Evolutionary conservation across 2,113 vertebrate genomes (phyloP).

Genomic region (Nettapus auritus): DNA sequence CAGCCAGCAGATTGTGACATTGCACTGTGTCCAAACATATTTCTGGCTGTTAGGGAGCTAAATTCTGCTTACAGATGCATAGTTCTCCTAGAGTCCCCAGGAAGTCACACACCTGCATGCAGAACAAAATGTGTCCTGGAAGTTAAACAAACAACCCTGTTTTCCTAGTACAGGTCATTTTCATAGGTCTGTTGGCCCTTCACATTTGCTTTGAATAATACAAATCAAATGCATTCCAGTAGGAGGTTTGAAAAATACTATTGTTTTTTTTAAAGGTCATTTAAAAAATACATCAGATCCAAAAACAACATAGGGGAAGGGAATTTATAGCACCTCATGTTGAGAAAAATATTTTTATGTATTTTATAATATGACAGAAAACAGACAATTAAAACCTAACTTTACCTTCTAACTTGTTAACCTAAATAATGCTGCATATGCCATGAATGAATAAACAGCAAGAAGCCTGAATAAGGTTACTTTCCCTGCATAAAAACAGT

Average conservation of each 20-base stretch:
- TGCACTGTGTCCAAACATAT: background rate
- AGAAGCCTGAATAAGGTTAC: background rate
- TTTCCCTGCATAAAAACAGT: background rate
- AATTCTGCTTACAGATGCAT: background rate
- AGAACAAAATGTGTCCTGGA: background rate
- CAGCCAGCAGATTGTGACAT: accelerated
- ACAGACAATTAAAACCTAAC: constrained; percentile 9
- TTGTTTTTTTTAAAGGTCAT: background rate
- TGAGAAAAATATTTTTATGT: constrained; percentile 2
- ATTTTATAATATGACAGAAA: constrained; percentile 4
- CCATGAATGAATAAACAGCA: background rate
- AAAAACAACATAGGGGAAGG: constrained; percentile 21
- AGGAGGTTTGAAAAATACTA: constrained; percentile 46
- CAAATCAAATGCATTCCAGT: background rate
- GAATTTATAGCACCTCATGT: background rate
- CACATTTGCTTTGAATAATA: background rate
- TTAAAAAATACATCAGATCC: constrained; percentile 23
- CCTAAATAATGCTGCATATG: background rate
- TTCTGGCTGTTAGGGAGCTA: background rate
- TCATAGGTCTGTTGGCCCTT: background rate
- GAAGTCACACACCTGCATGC: accelerated
- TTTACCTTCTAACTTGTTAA: background rate
- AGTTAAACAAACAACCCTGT: background rate
- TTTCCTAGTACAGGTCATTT: background rate
- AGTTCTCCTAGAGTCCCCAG: background rate